Conservation (phyloP, 2,797 vertebrate species). For the Fistularia tabacaria region DNA sequence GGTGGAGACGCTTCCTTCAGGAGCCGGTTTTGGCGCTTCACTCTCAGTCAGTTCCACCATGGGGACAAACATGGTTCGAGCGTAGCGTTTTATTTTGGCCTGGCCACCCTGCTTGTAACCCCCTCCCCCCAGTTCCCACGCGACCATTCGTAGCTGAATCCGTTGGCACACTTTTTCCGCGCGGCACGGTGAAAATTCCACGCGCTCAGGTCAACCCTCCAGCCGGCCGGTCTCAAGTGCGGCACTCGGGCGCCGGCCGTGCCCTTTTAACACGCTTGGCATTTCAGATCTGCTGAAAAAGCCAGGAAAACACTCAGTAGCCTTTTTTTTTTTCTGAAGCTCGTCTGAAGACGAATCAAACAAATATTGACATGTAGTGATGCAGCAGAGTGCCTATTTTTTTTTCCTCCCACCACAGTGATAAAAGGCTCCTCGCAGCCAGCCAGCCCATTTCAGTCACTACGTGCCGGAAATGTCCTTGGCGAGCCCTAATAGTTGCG, state of each 20-base stretch:
- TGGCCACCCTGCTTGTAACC: conserved; percentile 68
- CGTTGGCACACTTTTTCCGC: conserved; percentile 56
- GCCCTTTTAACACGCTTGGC: not conserved
- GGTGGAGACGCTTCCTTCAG: conserved; percentile 48
- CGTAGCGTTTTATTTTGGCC: conserved; percentile 67
- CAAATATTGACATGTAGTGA: conserved; percentile 36
- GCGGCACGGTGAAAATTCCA: conserved; percentile 2
- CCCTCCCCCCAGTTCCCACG: conserved; percentile 51
- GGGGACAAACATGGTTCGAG: conserved; percentile 60
- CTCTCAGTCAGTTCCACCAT: conserved; percentile 52
- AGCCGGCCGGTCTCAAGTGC: too few relatives aligned
- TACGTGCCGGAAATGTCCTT: conserved; percentile 57
- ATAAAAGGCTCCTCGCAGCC: conserved; percentile 49
- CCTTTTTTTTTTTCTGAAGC: conserved; percentile 26
- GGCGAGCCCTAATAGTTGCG: conserved; percentile 53
- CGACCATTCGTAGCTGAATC: conserved; percentile 62
- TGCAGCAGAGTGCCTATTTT: conserved; percentile 39
- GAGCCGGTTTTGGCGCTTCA: not conserved
- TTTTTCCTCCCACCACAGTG: conserved; percentile 33
- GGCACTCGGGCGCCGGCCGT: not conserved
- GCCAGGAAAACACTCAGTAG: conserved; percentile 16
- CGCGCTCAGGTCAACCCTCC: too few relatives aligned
- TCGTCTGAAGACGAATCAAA: conserved; percentile 50
- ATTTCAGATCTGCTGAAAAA: not conserved
- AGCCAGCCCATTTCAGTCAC: conserved; percentile 36